Conservation (phyloP, 1,140 invertebrate genomes). For the Hirudo medicinalis region DNA sequence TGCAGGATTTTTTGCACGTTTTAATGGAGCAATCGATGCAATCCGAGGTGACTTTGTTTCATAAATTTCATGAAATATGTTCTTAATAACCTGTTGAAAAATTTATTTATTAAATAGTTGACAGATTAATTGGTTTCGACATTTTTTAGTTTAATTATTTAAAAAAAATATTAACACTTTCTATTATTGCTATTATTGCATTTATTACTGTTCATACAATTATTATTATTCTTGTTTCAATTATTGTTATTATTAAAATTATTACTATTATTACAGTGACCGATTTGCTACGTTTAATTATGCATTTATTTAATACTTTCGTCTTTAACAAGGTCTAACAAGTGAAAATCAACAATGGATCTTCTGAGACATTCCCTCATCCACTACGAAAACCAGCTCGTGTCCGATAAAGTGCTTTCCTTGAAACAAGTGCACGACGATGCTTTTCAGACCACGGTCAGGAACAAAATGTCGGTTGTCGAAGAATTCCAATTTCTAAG, state of each 20-base stretch:
- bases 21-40: too few species aligned
- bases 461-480: background rate
- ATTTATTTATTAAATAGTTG: too few species aligned
- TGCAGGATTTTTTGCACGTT: too few species aligned
- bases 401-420: too few species aligned
- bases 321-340: background rate
- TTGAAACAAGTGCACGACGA: background rate
- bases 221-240: background rate
- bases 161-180: background rate
- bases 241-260: background rate
- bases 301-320: background rate
- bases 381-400: too few species aligned
- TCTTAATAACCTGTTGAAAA: too few species aligned
- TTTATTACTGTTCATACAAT: background rate
- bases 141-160: too few species aligned
- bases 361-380: background rate
- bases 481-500: background rate
- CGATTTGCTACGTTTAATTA: background rate
- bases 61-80: too few species aligned
- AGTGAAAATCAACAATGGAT: background rate
- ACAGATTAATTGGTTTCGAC: too few species aligned
- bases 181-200: background rate
- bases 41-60: too few species aligned
- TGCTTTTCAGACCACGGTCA: background rate
- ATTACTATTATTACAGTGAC: background rate